phyloP scores from a whole-genome alignment of 2,797 vertebrate genomes.

The Triplophysa bombifrons region DNA sequence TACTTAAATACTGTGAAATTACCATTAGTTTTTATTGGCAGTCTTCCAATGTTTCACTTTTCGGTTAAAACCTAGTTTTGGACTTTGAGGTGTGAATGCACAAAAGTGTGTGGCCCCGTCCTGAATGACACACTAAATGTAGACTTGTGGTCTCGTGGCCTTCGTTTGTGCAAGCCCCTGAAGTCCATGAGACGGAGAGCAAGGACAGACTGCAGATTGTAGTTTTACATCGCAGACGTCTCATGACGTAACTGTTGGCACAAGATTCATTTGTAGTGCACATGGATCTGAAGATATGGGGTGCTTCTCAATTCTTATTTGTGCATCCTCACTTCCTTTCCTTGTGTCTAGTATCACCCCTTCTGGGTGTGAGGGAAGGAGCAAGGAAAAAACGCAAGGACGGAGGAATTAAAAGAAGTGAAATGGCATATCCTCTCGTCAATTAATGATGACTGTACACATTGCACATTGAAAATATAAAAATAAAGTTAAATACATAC shows the following conservation, averaged over 20 bases:
- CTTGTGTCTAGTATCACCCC: no score
- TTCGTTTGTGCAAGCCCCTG: neutral
- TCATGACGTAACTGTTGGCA: conserved; percentile 20
- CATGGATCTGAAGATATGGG: no score
- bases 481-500: no score
- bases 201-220: conserved; percentile 43
- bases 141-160: neutral
- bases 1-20: neutral
- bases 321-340: no score
- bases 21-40: neutral
- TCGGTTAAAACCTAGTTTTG: neutral
- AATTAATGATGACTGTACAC: no score
- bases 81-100: neutral
- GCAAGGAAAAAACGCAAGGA: no score
- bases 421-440: no score
- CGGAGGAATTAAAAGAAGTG: no score
- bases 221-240: conserved; percentile 46
- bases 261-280: neutral
- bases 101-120: neutral
- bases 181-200: conserved; percentile 5
- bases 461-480: no score
- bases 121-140: neutral
- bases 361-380: no score
- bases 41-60: neutral
- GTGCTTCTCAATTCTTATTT: no score